Conservation (phyloP, 2,888 invertebrate genomes). For the Tipula confusa region DNA sequence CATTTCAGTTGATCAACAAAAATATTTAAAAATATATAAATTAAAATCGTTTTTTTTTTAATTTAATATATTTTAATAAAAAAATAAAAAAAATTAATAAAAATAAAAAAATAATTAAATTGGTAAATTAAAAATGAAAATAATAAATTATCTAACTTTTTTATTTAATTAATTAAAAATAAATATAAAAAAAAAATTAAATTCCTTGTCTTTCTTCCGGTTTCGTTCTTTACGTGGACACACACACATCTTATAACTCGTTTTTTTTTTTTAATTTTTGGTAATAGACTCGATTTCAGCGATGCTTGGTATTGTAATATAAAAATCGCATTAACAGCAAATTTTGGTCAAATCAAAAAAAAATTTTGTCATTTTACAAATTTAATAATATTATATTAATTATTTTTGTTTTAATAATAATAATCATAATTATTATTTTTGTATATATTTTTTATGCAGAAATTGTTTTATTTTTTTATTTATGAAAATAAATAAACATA, state of each 20-base stretch:
- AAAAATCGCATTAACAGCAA: constrained; percentile 21
- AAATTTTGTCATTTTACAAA: background rate
- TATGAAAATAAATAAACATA: background rate
- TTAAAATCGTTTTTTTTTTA: constrained; percentile 33
- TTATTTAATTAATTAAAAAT: background rate
- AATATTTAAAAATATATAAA: constrained; percentile 33
- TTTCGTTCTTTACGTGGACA: background rate
- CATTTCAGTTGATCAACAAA: constrained; percentile 34
- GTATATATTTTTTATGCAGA: background rate
- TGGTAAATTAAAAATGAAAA: background rate
- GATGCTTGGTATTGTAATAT: background rate
- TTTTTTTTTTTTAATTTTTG: no score
- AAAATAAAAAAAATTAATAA: constrained; percentile 29
- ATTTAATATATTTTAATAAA: constrained; percentile 35
- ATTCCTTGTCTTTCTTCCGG: background rate
- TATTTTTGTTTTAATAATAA: background rate
- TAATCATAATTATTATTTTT: background rate
- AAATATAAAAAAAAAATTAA: background rate
- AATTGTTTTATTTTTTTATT: constrained; percentile 5
- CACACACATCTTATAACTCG: background rate
- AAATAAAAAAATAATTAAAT: background rate
- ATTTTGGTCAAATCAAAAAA: background rate
- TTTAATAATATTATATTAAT: background rate
- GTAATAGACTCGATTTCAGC: background rate
- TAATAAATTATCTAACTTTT: background rate